Conservation (phyloP, 1,140 invertebrate species). For the Drosophila setifemur region DNA sequence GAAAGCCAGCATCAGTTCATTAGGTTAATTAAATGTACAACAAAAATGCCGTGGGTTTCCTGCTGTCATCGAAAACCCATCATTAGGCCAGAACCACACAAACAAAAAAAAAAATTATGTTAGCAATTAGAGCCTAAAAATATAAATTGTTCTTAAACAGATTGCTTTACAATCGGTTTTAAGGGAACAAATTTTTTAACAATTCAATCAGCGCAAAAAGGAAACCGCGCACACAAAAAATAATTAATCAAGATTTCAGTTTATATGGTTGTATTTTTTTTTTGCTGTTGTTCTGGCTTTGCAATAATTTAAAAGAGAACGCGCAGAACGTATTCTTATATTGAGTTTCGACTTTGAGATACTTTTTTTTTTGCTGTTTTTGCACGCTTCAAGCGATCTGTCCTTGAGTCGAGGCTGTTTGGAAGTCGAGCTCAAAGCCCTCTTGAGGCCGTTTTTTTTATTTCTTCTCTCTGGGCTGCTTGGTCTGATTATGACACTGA, state of each 20-base stretch:
- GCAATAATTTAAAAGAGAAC: constrained; percentile 39
- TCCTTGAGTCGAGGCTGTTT: constrained; percentile 72
- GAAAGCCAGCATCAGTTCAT: constrained; percentile 46
- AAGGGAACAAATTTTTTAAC: constrained; percentile 48
- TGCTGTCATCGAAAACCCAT: constrained; percentile 62
- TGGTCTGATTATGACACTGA: constrained; percentile 75
- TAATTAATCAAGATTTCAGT: constrained; percentile 39
- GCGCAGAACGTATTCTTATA: constrained; percentile 26
- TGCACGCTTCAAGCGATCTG: constrained; percentile 73
- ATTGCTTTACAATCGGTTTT: constrained; percentile 61
- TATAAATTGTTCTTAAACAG: constrained; percentile 31
- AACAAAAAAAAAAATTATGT: constrained; percentile 28
- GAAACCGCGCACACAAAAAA: constrained; percentile 27
- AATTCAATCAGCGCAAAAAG: constrained; percentile 57
- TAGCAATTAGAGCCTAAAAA: constrained; percentile 56
- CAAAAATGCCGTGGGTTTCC: constrained; percentile 43
- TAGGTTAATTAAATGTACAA: constrained; percentile 77
- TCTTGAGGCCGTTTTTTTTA: no score
- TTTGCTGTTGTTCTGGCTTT: neutral
- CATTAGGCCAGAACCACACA: constrained; percentile 41
- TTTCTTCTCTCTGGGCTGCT: constrained; percentile 4
- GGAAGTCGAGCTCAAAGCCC: constrained; percentile 61
- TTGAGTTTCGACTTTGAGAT: constrained; percentile 1
- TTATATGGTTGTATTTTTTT: no score
- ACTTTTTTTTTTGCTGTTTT: no score